Conservation (phyloP, 2,797 vertebrate species). For the Columba guinea region DNA sequence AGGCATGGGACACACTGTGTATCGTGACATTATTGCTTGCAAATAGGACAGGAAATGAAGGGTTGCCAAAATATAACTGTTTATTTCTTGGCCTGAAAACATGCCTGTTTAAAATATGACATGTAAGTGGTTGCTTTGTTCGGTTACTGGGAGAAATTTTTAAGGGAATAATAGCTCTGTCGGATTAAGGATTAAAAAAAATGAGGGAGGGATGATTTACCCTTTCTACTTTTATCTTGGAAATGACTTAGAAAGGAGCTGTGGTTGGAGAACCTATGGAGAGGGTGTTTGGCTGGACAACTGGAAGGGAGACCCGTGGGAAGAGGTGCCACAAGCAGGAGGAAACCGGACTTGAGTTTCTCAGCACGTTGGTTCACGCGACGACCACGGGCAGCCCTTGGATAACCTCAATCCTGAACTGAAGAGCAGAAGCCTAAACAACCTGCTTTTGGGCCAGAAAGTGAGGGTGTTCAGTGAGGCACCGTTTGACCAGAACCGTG, state of each 20-base stretch:
- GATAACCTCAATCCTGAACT: background rate
- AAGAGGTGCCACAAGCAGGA: background rate
- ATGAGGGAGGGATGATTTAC: background rate
- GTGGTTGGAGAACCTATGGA: background rate
- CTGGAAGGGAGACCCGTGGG: background rate
- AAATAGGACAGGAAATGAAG: conserved; percentile 63
- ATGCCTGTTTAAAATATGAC: conserved; percentile 31
- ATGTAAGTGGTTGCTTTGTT: conserved; percentile 55
- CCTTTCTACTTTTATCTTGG: background rate
- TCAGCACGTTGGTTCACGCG: background rate
- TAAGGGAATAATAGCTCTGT: background rate
- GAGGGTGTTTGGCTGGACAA: rapidly evolving
- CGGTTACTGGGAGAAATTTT: background rate
- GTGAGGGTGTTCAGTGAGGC: rapidly evolving
- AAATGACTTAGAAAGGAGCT: background rate
- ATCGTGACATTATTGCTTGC: conserved; percentile 22
- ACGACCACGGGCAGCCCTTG: rapidly evolving
- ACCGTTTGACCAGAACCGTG: rapidly evolving
- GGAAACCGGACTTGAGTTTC: background rate
- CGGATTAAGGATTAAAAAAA: background rate
- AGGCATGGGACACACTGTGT: conserved; percentile 13
- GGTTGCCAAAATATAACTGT: conserved; percentile 61
- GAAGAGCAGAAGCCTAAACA: background rate
- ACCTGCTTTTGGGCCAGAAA: background rate
- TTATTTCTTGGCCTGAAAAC: conserved; percentile 60